phyloP scores from a whole-genome alignment of 2,797 vertebrate genomes.

The Eleutherodactylus coqui region DNA sequence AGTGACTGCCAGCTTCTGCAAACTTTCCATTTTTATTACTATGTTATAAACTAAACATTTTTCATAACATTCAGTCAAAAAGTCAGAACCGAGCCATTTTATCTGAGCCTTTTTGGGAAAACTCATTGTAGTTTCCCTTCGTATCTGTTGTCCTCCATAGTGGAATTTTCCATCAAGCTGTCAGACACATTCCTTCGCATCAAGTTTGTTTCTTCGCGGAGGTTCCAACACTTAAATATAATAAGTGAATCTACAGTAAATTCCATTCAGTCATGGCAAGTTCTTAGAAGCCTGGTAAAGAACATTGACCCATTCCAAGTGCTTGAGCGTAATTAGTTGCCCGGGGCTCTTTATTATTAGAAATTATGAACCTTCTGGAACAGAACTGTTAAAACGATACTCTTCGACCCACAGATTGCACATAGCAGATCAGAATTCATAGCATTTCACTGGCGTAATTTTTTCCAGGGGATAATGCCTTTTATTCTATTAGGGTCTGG shows the following conservation, averaged over 20 bases:
- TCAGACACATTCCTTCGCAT: slow-evolving; percentile 26
- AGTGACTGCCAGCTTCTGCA: background rate
- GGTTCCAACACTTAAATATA: slow-evolving; percentile 46
- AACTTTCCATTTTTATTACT: background rate
- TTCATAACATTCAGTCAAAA: background rate
- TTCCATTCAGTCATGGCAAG: slow-evolving; percentile 49
- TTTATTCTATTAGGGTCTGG: slow-evolving; percentile 47
- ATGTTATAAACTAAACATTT: background rate
- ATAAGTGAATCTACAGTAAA: slow-evolving; percentile 48
- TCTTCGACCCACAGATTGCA: slow-evolving; percentile 49
- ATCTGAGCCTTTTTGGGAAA: background rate
- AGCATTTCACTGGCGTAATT: background rate
- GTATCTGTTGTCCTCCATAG: background rate
- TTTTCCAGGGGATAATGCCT: slow-evolving; percentile 45
- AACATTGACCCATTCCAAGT: slow-evolving; percentile 37
- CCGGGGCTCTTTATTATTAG: slow-evolving; percentile 47
- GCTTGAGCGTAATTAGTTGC: slow-evolving; percentile 43
- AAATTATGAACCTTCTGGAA: slow-evolving; percentile 57
- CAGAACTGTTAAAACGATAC: slow-evolving; percentile 53
- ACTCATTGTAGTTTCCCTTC: background rate
- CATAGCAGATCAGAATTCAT: slow-evolving; percentile 30
- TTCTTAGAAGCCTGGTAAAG: slow-evolving; percentile 42
- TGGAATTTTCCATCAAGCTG: background rate
- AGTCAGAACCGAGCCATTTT: background rate
- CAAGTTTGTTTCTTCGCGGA: slow-evolving; percentile 15